phyloP scores from a whole-genome alignment of 2,888 invertebrate species.

The Acleris cristana region DNA sequence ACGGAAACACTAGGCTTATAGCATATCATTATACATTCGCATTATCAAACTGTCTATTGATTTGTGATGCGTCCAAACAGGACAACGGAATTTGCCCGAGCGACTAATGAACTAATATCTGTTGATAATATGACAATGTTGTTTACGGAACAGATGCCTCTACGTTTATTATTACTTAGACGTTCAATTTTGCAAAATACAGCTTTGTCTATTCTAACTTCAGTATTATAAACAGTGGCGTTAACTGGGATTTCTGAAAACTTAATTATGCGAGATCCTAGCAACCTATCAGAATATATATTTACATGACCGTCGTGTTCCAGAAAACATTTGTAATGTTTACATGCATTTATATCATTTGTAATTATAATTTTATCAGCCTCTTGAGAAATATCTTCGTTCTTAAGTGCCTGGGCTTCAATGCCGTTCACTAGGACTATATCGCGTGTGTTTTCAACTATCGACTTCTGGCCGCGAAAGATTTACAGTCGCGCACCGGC shows the following conservation, averaged over 20 bases:
- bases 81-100: conserved; percentile 59
- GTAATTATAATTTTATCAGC: conserved; percentile 47
- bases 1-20: conserved; percentile 58
- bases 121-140: conserved; percentile 34
- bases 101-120: conserved; percentile 41
- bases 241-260: no score
- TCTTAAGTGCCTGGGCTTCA: conserved; percentile 47
- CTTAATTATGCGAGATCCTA: no score
- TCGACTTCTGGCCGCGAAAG: conserved; percentile 69
- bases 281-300: no score
- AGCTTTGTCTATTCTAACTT: background rate
- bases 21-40: conserved; percentile 41
- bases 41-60: conserved; percentile 32
- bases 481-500: conserved; percentile 65
- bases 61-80: conserved; percentile 50
- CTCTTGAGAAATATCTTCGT: conserved; percentile 49
- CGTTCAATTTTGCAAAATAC: no score
- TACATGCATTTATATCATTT: conserved; percentile 23
- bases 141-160: no score
- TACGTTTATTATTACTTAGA: no score
- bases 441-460: conserved; percentile 69
- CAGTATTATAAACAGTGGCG: no score
- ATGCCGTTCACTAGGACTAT: conserved; percentile 54
- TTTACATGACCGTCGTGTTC: background rate
- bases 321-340: conserved; percentile 18